phyloP scores from a whole-genome alignment of 2,797 vertebrate species.

The Rousettus madagascariensis region DNA sequence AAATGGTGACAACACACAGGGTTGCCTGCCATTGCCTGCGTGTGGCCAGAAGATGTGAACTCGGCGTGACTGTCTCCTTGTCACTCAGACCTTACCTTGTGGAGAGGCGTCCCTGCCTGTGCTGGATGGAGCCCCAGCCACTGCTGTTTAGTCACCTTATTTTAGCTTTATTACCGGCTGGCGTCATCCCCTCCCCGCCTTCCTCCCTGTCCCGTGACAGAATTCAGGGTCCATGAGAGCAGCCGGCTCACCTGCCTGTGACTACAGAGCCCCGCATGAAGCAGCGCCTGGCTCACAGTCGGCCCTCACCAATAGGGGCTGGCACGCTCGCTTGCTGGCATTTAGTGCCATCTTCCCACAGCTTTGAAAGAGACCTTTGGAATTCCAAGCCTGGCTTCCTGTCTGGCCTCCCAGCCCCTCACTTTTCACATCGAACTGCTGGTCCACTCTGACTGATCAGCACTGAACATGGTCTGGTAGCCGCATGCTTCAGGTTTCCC shows the following conservation, averaged over 20 bases:
- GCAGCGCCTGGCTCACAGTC: neutral
- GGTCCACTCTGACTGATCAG: neutral
- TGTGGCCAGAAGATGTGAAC: neutral
- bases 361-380: neutral
- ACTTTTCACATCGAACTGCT: neutral
- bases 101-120: neutral
- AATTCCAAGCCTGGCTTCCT: neutral
- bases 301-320: neutral
- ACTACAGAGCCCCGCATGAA: neutral
- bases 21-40: accelerated
- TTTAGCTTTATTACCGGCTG: neutral
- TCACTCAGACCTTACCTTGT: neutral
- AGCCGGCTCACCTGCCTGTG: too few relatives aligned
- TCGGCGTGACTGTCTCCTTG: neutral
- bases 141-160: neutral
- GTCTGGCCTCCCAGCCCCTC: neutral
- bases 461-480: neutral
- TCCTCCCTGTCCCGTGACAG: too few relatives aligned
- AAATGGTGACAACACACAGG: neutral
- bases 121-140: neutral
- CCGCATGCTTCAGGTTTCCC: neutral
- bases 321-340: neutral
- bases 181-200: neutral
- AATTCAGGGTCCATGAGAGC: neutral
- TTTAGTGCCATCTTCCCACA: neutral